phyloP scores from a whole-genome alignment of 2,888 invertebrate genomes.

The Alcis repandata region DNA sequence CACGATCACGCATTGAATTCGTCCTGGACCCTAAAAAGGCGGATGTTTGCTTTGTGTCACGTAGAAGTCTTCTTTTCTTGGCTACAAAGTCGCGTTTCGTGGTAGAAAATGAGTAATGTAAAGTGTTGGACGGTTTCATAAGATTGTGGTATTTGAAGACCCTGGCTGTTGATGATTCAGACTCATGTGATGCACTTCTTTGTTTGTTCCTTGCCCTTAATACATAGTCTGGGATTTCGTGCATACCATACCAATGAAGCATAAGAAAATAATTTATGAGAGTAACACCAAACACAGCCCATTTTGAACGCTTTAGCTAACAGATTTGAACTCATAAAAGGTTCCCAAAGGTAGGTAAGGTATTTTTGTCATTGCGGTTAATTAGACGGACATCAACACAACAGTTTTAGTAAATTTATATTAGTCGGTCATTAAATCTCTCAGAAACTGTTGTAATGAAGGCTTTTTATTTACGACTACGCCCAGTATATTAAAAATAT shows the following conservation, averaged over 20 bases:
- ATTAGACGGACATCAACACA: no score
- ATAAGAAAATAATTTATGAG: conserved; percentile 36
- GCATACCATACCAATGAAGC: conserved; percentile 64
- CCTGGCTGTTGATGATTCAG: conserved; percentile 53
- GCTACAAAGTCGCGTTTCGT: conserved; percentile 1
- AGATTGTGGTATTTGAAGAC: conserved; percentile 29
- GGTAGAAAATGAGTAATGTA: conserved; percentile 31
- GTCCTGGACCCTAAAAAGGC: conserved; percentile 43
- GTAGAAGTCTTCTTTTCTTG: conserved; percentile 14
- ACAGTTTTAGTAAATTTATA: no score
- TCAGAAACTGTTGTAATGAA: no score
- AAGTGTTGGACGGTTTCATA: conserved; percentile 11
- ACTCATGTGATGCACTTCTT: conserved; percentile 51
- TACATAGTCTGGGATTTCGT: conserved; percentile 62
- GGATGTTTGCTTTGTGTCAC: conserved; percentile 29
- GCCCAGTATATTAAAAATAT: no score
- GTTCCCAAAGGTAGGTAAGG: no score
- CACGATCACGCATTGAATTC: conserved; percentile 54
- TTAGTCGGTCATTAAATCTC: no score
- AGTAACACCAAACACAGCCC: no score
- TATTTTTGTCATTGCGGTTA: no score
- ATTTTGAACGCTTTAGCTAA: no score
- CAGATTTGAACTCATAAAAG: no score
- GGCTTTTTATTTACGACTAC: no score
- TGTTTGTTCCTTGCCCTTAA: conserved; percentile 48